Base-by-base conservation (phyloP, 2,797 vertebrate genomes). In the Hylomyscus alleni region DNA sequence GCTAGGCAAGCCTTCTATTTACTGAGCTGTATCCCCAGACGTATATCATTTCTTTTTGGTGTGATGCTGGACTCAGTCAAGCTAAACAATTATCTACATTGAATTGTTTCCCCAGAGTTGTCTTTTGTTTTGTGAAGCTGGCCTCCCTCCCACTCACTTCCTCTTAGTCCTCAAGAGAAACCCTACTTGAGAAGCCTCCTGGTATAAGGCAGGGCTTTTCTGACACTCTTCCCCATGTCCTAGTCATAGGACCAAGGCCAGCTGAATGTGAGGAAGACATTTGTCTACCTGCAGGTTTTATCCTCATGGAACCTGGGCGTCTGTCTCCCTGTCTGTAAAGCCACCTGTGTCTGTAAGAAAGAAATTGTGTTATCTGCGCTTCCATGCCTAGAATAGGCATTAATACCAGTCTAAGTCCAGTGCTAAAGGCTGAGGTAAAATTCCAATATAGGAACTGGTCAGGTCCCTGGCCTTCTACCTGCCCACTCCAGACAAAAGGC, bases 181-280 rank as follows among this genome's bases (percentile, higher is more conserved):
- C 0, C 0, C 15, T 6, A 6, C 65, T 65, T 1, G 2, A 37
- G 22, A 1, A 12, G 52, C 34, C 17, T 12, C 75, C 60, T 24
- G 56, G 56, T 1, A 0, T 20, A 5, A 44, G 29, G 0, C 0
- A 26, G 75, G 14, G 7, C 7, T 58, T 12, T 60, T 31, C 76
- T 22, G 8, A 40, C 9, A 76, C 44, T 44, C 50, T 44, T 22
- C 76, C 65, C 14, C 50, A 31, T 31, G 8, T 15, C 67, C 19
- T 67, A 26, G 86, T 10, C 26, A 26, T 13, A 13, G 76, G 22
- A 83, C 50, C 56, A 54, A 26, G 37, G 89, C 20, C 60, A 31
- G 29, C 15, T 0, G n/a, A 31, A 37, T 19, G 14, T 5, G 10
- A 54, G 62, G 40, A 60, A 4, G 2, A 22, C 34, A 60, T 14